A percentile compares a stretch with the other conserved stretches of the same genome.
These are phyloP conservation scores for Semicossyphus pulcher DNA, from an alignment of 2,113 vertebrate genomes.

Conservation along the genomic window DNA sequence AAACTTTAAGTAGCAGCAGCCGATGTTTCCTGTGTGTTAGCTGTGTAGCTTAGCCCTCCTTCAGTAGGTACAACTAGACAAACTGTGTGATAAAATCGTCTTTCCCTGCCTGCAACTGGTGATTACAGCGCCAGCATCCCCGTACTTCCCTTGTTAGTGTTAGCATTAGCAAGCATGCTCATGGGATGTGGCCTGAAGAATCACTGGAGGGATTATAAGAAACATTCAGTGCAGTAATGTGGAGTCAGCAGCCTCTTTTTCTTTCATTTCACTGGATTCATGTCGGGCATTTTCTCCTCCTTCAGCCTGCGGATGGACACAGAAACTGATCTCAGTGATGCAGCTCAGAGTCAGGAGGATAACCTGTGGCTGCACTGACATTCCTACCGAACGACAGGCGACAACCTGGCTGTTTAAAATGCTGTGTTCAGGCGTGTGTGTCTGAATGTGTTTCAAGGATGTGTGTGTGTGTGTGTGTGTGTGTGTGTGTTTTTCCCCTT, in stretches of 20 bases:
- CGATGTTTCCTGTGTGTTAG: background rate
- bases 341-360: background rate
- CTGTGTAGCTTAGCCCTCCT: slow-evolving; percentile 15
- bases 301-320: background rate
- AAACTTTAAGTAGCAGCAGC: background rate
- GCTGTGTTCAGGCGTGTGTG: background rate
- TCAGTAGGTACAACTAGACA: background rate
- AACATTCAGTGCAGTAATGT: background rate
- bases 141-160: background rate
- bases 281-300: background rate
- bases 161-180: slow-evolving; percentile 28
- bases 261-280: background rate
- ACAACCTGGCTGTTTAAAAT: background rate
- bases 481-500: background rate
- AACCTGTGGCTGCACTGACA: slow-evolving; percentile 22
- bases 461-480: background rate
- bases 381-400: slow-evolving; percentile 20
- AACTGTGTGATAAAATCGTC: background rate
- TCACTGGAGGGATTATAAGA: background rate
- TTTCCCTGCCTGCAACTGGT: background rate
- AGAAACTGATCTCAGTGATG: slow-evolving; percentile 2
- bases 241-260: background rate
- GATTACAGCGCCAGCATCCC: background rate
- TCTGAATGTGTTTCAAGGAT: background rate
- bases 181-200: background rate